Base-by-base conservation (phyloP, 2,797 vertebrate species). In the Agapornis canus region DNA sequence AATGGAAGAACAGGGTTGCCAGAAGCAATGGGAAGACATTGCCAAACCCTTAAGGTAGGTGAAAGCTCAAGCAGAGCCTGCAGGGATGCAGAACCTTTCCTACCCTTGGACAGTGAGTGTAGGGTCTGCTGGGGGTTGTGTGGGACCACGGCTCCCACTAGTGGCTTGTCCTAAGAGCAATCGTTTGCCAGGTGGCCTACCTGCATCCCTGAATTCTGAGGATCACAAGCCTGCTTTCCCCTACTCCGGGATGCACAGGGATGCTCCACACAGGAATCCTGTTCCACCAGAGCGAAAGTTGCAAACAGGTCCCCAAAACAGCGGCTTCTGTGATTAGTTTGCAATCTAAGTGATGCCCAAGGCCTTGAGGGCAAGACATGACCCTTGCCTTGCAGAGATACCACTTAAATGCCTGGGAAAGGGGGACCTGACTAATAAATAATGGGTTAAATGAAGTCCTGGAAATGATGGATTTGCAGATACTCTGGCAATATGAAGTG, bases 61-160 rank as follows among this genome's bases (percentile, higher is more conserved):
- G 51, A 5, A 15, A 42, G 43, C 60, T 43, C 42, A 5, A 51
- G 11, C 2, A 3, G 56, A 23, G 25, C 9, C 39, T 0, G 0
- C 15, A 13, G 37, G 43, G 42, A 5, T 6, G 1, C 4, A 4
- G 14, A 3, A 17, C 37, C 0, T 1, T 1, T 26, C 43, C 78
- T 75, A 37, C 17, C 51, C 29, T 39, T 6, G 80, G 64, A 25
- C 80, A 29, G 17, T 0, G 5, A 16, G 13, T 0, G 5, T 2
- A 14, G 51, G 49, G 25, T 29, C 77, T 48, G 43, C 78, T 25
- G 73, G 71, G 86, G 91, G 71, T 80, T 94, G 60, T 52, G 84
- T 25, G 61, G 64, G 68, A 51, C 73, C 91, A 73, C 31, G 68
- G 84, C 91, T 95, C 91, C 94, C 92, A 92, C 89, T 77, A 73